Evolutionary conservation across 2,888 invertebrate species (phyloP), one percentile per base, ranked within the genome.

Genomic region (Ophion obscuratus): DNA sequence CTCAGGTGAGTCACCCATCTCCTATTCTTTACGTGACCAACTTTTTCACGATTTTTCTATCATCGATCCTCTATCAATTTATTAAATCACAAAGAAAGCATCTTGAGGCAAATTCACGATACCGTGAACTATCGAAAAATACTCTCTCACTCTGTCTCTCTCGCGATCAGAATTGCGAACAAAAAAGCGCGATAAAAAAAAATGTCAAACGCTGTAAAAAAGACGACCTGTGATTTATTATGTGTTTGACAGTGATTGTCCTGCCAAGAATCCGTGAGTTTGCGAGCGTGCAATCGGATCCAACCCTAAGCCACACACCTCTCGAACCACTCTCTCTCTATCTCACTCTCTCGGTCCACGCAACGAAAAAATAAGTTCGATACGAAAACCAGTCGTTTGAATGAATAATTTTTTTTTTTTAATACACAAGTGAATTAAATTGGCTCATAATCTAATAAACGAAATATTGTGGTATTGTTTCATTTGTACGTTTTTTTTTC

Each of bases 1-100:
- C 95, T 87, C 95, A 95, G 92, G 94, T 95, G 11, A 95, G 95
- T 90, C 95, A 67, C 2, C 14, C 5, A 59, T 78, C 68, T 5
- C 17, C 4, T 31, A 9, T 59, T 47, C 10, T 31, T 44, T 24
- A 31, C 24, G 59, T n/a, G 40, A 47, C 66, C 20, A 71, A 57
- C 61, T 73, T 59, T 14, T 70, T 64, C 47, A 75, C n/a, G 57
- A 57, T 31, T 57, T 67, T 59, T 68, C 59, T 11, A 53, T 53
- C 66, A 20, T 36, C 40, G 44, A 66, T 76, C 47, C 27, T 36
- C 44, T 27, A 44, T 47, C 31, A 10, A 24, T 5, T 74, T 61
- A 6, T 5, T 44, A 9, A 36, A 78, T 24, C 17, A 76, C 9
- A 36, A 14, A 64, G 5, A n/a, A 4, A 67, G 20, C 61, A 14